phyloP scores from a whole-genome alignment of 2,888 invertebrate genomes.

The Leptarthrus brevirostris region DNA sequence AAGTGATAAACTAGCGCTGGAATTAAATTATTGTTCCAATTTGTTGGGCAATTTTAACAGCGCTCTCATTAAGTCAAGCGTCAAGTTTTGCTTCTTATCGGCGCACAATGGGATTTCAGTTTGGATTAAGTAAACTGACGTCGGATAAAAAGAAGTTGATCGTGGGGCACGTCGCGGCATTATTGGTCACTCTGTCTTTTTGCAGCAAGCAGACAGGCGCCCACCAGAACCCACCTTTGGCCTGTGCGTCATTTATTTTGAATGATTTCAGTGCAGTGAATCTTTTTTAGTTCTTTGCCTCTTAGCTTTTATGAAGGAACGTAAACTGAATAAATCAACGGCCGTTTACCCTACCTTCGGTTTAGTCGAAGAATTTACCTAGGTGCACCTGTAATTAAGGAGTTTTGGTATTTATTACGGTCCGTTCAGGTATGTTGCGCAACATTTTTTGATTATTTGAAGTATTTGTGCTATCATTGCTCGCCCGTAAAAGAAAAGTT shows the following conservation, averaged over 20 bases:
- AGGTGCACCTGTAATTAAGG: constrained; percentile 30
- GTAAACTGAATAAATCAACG: constrained; percentile 28
- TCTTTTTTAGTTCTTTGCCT: constrained; percentile 17
- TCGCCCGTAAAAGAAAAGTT: too few species aligned
- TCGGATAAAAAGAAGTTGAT: constrained; percentile 11
- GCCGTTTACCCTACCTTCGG: background rate
- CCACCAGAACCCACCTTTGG: constrained; percentile 55
- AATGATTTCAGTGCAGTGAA: constrained; percentile 35
- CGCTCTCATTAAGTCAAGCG: constrained; percentile 1
- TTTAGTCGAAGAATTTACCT: background rate
- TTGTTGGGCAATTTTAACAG: constrained; percentile 20
- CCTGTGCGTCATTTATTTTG: constrained; percentile 47
- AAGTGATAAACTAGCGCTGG: constrained; percentile 8
- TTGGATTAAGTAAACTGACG: constrained; percentile 33
- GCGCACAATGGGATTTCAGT: constrained; percentile 21
- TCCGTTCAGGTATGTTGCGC: constrained; percentile 12
- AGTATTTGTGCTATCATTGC: too few species aligned
- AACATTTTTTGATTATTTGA: too few species aligned
- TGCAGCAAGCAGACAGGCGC: constrained; percentile 54
- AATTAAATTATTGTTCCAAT: constrained; percentile 36
- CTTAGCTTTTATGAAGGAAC: constrained; percentile 4
- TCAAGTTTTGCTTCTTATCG: constrained; percentile 17
- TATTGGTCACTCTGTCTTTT: constrained; percentile 44
- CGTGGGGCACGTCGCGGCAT: constrained; percentile 30
- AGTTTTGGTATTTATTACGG: constrained; percentile 17